Conservation (phyloP, 2,888 invertebrate genomes). For the Leucozona laternaria region DNA sequence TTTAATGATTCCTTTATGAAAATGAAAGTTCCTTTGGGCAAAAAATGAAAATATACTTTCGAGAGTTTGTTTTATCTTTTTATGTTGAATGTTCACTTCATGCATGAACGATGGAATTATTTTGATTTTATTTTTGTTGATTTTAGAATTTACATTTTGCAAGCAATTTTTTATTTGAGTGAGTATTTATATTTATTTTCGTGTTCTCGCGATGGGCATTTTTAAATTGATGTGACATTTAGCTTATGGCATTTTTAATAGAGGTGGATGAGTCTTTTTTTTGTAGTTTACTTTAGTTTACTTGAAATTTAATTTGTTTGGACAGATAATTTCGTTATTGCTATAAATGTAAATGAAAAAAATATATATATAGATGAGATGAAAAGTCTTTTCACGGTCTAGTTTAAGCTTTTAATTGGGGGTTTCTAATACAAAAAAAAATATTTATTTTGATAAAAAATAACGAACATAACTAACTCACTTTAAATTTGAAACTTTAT, state of each 20-base stretch:
- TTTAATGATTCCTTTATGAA: neutral
- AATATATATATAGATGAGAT: no score
- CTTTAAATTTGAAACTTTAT: no score
- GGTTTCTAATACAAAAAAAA: no score
- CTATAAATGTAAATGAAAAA: no score
- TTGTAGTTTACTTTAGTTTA: no score
- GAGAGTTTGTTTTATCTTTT: neutral
- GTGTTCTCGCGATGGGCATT: neutral
- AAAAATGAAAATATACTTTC: neutral
- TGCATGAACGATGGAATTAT: constrained; percentile 8
- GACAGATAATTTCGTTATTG: no score
- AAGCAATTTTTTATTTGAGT: neutral
- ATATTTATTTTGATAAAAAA: no score
- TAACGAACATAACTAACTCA: no score
- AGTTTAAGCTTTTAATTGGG: no score
- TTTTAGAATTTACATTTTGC: neutral
- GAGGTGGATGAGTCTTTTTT: no score
- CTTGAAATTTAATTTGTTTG: no score
- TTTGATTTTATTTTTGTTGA: neutral
- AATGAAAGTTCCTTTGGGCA: neutral
- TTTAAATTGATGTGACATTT: neutral
- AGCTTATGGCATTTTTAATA: neutral
- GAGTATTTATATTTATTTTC: neutral
- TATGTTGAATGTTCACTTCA: neutral
- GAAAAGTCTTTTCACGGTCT: no score